These are phyloP conservation scores for Dendropsophus ebraccatus DNA, from an alignment of 2,113 vertebrate species.

Conservation along the genomic window DNA sequence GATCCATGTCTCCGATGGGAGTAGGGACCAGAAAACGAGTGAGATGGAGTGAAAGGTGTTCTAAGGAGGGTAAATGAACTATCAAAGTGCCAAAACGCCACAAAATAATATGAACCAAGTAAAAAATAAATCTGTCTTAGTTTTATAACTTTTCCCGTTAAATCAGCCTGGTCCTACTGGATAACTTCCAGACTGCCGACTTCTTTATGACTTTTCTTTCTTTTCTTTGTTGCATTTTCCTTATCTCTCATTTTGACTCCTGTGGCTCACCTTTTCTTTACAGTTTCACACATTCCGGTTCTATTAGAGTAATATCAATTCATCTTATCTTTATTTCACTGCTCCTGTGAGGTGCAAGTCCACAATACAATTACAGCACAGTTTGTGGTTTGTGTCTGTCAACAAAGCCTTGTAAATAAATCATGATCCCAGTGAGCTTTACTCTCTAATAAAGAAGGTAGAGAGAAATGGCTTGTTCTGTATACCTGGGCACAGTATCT, in stretches of 20 bases:
- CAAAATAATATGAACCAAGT: not conserved
- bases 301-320: conserved; percentile 41
- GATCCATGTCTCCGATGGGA: too few species aligned
- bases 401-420: conserved; percentile 47
- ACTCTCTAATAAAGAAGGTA: not conserved
- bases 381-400: conserved; percentile 38
- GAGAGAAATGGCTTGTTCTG: not conserved
- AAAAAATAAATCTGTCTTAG: not conserved
- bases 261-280: conserved; percentile 29
- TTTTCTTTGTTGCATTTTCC: too few species aligned
- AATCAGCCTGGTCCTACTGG: not conserved
- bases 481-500: not conserved
- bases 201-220: conserved; percentile 46
- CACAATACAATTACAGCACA: conserved; percentile 40
- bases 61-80: too few species aligned
- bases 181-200: not conserved
- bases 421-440: conserved; percentile 23
- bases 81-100: too few species aligned
- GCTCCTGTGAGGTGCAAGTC: conserved; percentile 29
- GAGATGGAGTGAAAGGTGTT: too few species aligned
- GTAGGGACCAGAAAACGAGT: too few species aligned
- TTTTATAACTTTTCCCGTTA: not conserved
- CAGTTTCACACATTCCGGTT: conserved; percentile 27
- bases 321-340: not conserved
- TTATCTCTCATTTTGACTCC: conserved; percentile 33